Conservation (phyloP, 2,797 vertebrate genomes). For the Semotilus atromaculatus region DNA sequence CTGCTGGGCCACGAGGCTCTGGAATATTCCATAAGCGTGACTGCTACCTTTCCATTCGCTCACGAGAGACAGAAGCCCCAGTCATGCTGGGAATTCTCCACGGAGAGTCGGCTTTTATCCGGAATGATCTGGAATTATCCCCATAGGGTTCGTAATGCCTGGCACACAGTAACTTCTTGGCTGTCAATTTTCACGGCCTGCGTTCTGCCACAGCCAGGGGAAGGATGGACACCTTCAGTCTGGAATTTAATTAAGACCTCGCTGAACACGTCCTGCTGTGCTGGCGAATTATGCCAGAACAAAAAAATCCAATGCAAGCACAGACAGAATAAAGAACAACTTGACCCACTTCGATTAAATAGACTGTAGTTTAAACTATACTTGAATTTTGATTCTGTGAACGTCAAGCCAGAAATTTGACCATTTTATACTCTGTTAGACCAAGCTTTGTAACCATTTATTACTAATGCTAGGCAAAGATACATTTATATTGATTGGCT, state of each 20-base stretch:
- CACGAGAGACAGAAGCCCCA: conserved; percentile 53
- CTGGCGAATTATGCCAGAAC: conserved; percentile 20
- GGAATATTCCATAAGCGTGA: conserved; percentile 43
- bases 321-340: conserved; percentile 13
- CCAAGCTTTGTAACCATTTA: no score
- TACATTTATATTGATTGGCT: no score
- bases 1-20: conserved; percentile 52
- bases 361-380: background rate
- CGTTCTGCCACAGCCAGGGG: conserved; percentile 45
- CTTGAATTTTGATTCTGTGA: background rate
- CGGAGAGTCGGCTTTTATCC: conserved; percentile 70
- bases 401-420: background rate
- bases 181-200: conserved; percentile 49
- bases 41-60: conserved; percentile 36
- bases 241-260: conserved; percentile 64
- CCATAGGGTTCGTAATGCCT: conserved; percentile 56
- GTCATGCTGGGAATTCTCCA: conserved; percentile 62
- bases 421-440: background rate
- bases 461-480: no score
- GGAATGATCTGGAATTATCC: conserved; percentile 68
- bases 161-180: conserved; percentile 17
- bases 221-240: conserved; percentile 49
- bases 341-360: conserved; percentile 22
- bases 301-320: background rate
- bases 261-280: conserved; percentile 14